Base-by-base conservation (phyloP, 2,888 invertebrate species). In the Polymixis lichenea region DNA sequence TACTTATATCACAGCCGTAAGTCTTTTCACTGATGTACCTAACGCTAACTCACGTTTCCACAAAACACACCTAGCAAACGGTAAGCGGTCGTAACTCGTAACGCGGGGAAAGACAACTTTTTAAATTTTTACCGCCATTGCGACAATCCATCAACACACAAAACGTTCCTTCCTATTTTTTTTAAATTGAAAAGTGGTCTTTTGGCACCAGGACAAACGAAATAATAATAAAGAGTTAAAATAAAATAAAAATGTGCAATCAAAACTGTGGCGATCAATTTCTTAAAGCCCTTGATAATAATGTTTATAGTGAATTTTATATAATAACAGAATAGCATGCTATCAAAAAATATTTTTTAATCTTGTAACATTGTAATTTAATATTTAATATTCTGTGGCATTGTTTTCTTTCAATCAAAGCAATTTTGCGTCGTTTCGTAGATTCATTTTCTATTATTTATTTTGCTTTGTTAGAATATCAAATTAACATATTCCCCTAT, bases 361-460 rank as follows among this genome's bases (percentile, higher is more conserved):
- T 38, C 38, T 38, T 5, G 38, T 38, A 38, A 38, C 38, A 38
- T 38, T 38, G 38, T 6, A 38, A 38, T 38, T 5, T 38, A 38
- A 38, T 38, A 38, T 5, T 38, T 38, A 38, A 38, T 38, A 38
- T 5, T 84, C 85, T 85, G 83, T 77, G 43, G 70, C 73, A 76
- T 84, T 87, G 90, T 89, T 89, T 90, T 89, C 80, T 86, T 86
- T 85, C 82, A 82, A 68, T 69, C 83, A 74, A 77, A 77, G 77
- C 73, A 83, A 82, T 88, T 89, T 89, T 86, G 89, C 87, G 87
- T 89, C 86, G 83, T 86, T 87, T 86, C 78, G 72, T 84, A 68
- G 82, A 90, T 88, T 77, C 87, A 81, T 85, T 88, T 89, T 88
- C 77, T 87, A 85, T 77, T 85, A 80, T 85, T 86, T 80, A 83